These are phyloP conservation scores for Eupeodes luniger DNA, from an alignment of 2,888 invertebrate species.

Conservation along the genomic window DNA sequence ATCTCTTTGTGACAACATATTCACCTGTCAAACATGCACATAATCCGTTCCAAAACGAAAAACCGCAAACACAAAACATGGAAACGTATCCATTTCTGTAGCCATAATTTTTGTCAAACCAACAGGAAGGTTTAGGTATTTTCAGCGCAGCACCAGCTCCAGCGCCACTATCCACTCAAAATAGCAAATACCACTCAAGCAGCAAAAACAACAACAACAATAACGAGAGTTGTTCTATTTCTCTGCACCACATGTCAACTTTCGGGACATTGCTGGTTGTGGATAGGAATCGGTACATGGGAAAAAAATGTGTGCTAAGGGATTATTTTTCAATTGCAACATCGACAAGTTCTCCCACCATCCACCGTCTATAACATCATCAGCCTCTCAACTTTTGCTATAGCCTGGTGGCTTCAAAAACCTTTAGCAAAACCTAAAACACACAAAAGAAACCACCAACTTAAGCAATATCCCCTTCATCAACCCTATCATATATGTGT, in stretches of 20 bases:
- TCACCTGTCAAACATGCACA: constrained; percentile 71
- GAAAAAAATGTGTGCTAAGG: constrained; percentile 30
- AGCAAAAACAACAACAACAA: background rate
- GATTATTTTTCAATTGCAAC: constrained; percentile 68
- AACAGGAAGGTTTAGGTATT: constrained; percentile 38
- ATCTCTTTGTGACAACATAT: constrained; percentile 65
- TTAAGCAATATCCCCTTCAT: constrained; percentile 35
- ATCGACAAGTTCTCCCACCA: constrained; percentile 42
- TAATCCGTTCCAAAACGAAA: constrained; percentile 55
- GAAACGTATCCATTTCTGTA: constrained; percentile 55
- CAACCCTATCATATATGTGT: too few species aligned
- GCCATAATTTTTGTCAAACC: constrained; percentile 51
- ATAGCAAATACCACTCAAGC: background rate
- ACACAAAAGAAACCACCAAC: constrained; percentile 41
- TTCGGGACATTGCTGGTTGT: background rate
- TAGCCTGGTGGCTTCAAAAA: background rate
- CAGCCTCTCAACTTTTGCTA: background rate
- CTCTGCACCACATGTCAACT: constrained; percentile 10
- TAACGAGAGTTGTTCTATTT: background rate
- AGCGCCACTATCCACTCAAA: background rate
- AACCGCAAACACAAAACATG: constrained; percentile 61
- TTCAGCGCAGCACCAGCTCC: background rate
- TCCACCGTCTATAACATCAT: too few species aligned
- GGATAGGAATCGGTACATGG: background rate
- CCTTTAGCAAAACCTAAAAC: constrained; percentile 7